Percentiles rank a stretch among this genome's conserved stretches.
These are phyloP conservation scores for Hydroisotoma schaefferi DNA, from an alignment of 2,888 invertebrate genomes.

Conservation along the genomic window DNA sequence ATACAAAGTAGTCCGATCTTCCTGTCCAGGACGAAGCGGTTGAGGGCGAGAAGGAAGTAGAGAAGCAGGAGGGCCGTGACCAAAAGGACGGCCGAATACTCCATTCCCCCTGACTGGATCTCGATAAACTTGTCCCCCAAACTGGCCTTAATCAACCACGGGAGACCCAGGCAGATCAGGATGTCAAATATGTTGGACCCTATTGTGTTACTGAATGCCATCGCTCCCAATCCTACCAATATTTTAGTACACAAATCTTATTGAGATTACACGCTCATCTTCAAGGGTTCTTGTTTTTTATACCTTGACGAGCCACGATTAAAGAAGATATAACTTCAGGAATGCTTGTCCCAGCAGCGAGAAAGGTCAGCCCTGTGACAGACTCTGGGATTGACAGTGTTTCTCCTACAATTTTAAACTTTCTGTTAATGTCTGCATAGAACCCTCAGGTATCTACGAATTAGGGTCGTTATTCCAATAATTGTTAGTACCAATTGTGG, in stretches of 20 bases:
- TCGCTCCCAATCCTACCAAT: constrained; percentile 72
- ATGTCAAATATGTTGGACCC: constrained; percentile 89
- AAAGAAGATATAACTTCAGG: constrained; percentile 92
- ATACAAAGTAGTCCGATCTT: constrained; percentile 77
- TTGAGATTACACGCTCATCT: background rate
- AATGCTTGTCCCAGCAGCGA: constrained; percentile 88
- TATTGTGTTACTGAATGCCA: constrained; percentile 86
- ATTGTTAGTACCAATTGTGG: constrained; percentile 69
- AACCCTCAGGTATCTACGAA: too few species aligned
- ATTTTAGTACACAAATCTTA: background rate
- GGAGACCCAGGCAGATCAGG: constrained; percentile 76
- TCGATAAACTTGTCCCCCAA: constrained; percentile 71
- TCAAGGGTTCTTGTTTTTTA: background rate
- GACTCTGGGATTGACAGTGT: constrained; percentile 88
- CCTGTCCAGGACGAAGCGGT: constrained; percentile 80
- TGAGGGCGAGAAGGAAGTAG: constrained; percentile 75
- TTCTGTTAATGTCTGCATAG: too few species aligned
- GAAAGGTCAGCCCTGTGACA: constrained; percentile 89
- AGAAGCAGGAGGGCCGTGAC: constrained; percentile 80
- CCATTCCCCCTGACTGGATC: constrained; percentile 84
- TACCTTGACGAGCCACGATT: constrained; percentile 88
- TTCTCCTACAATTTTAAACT: constrained; percentile 73
- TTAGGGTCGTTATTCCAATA: too few species aligned
- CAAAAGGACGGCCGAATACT: constrained; percentile 84
- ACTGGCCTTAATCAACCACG: constrained; percentile 82